Evolutionary conservation across 2,888 invertebrate genomes (phyloP), one percentile per base, ranked within the genome.

Genomic region (Drosophila imparisetae): DNA sequence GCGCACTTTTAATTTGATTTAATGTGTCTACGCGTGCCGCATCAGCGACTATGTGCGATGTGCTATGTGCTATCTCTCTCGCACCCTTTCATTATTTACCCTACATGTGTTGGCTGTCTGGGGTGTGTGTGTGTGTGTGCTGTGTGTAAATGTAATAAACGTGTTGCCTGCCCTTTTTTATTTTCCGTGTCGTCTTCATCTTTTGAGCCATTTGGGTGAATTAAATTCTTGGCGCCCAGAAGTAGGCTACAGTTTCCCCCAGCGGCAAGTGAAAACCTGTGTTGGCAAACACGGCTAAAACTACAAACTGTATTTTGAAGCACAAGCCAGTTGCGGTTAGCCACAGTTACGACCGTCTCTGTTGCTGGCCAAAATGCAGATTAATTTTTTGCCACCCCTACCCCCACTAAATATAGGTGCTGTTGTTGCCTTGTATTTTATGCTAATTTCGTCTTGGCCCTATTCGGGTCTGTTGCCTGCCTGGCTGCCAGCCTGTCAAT

Each of bases 1-100:
- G 81, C 81, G 76, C 75, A 80, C 81, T 84, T 90, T 90, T 90
- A 89, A 89, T 89, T 89, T 89, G 90, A 89, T 89, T 90, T 90
- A 89, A 89, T 86, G 86, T 77, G 83, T 86, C 88, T 87, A 83
- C 72, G 86, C 86, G 89, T 81, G 82, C 72, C 75, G 65, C 72
- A 54, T 70, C 78, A 67, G 55, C 63, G 66, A 74, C 67, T 62
- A 52, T 55, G 27, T 38, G 57, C 65, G 55, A 62, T 54, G 36
- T 38, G 40, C 66, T 21, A 53, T 67, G 60, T 68, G 61, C 64
- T 63, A 36, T 50, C 72, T 53, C 60, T 13, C 60, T 66, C 48
- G 15, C 72, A 40, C 67, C 7, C 42, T 13, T 24, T 30, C 29
- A 40, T 45, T n/a, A 15, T 8, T 10, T 45, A 34, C n/a, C 10